Evolutionary conservation across 2,888 invertebrate species (phyloP), one percentile per base, ranked within the genome.

Genomic region (Synergus japonicus): DNA sequence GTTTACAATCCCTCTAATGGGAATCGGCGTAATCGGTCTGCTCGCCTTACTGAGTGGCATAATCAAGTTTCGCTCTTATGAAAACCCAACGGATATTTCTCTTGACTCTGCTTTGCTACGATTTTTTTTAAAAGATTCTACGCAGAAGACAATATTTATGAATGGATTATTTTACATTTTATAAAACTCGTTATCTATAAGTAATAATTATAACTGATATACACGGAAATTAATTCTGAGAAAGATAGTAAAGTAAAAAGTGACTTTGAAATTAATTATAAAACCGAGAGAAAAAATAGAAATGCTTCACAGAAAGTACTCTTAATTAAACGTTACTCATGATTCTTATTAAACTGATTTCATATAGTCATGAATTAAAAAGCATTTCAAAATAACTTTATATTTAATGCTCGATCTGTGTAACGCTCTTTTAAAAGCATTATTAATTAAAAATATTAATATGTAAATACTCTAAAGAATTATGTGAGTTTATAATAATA

Each of bases 1-100:
- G 89, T 92, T 92, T 92, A 91, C 90, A 92, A 91, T 92, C 90
- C 91, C 89, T 89, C 88, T 90, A 90, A 90, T 89, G 88, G 90
- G 88, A 88, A 90, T 91, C 89, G 87, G 87, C 89, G 87, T 89
- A 89, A 90, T 90, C 89, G 89, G 87, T 85, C 87, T 80, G 81
- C 81, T 82, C 84, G 83, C 79, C 81, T 80, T 77, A 76, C 79
- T 77, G 81, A 80, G 83, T 83, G 79, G 80, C 80, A 80, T 83
- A 84, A 84, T 84, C 83, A 81, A 82, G 80, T 83, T 84, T 84
- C 82, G 81, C 80, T 78, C 81, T 83, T 81, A 83, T 80, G 79
- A 85, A 82, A 84, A 84, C 82, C 78, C 81, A 81, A 80, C 22
- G n/a, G 22, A 60, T 22, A 18, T 60, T 22, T 18, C 12, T 60